phyloP scores from a whole-genome alignment of 2,113 vertebrate genomes.

The Noctilio leporinus region DNA sequence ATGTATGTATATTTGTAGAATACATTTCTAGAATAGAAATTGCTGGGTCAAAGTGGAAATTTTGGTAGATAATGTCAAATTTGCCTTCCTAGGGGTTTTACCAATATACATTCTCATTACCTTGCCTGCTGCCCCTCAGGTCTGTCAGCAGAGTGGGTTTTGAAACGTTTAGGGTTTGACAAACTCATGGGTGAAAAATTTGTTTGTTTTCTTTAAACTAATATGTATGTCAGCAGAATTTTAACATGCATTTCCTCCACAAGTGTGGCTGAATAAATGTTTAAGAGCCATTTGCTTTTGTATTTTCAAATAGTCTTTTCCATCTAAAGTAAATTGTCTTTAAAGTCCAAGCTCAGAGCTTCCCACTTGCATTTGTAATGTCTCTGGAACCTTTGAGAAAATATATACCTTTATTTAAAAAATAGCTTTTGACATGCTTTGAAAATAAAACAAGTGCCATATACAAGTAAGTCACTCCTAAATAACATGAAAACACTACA shows the following conservation, averaged over 20 bases:
- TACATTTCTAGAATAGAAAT: background rate
- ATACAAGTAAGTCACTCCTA: background rate
- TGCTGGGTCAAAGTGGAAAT: background rate
- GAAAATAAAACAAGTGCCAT: slow-evolving; percentile 42
- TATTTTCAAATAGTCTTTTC: background rate
- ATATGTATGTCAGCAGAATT: background rate
- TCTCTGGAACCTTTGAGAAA: slow-evolving; percentile 60
- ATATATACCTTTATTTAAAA: slow-evolving; percentile 68
- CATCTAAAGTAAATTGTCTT: background rate
- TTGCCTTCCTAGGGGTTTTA: background rate
- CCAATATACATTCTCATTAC: background rate
- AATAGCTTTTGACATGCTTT: slow-evolving; percentile 33
- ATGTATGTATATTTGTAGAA: background rate
- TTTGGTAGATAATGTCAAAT: background rate
- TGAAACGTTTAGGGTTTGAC: background rate
- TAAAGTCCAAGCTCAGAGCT: background rate
- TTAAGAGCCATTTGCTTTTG: background rate
- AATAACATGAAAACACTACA: background rate
- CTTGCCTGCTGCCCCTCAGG: background rate
- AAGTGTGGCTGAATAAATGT: background rate
- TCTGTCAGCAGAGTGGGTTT: background rate
- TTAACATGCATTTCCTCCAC: background rate
- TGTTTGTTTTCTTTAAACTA: too few relatives aligned
- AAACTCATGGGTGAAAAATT: background rate
- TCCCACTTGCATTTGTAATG: background rate